Evolutionary conservation across 1,140 invertebrate genomes (phyloP), one percentile per base, ranked within the genome.

Genomic region (Asbolus verrucosus): DNA sequence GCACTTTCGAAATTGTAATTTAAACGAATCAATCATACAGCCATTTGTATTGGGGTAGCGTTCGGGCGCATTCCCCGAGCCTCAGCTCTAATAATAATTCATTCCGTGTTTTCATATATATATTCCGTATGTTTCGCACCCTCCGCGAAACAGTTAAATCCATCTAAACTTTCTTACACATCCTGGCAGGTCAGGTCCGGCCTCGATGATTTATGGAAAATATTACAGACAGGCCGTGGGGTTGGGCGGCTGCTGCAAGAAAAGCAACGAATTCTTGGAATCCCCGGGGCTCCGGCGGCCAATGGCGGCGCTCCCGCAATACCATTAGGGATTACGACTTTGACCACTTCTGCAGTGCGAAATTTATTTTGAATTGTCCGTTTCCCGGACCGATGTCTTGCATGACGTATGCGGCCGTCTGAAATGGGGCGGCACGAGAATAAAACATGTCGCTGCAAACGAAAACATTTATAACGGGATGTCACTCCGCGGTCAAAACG

Each of bases 191-290:
- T 77, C 76, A 76, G 75, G 73, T 77, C 73, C 76, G 68, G 72
- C 71, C 30, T 65, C 73, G 72, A 78, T 79, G 77, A 79, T 79
- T 79, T 79, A 79, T 79, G 76, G 73, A 73, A 76, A 76, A 75
- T 76, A 75, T 76, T 76, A 75, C 75, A 65, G 73, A 75, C 73
- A 73, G 31, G 46, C 21, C 36, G 36, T 18, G 13, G 46, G 46
- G 27, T 65, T 30, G 27, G 21, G 9, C 21, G 41, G 50, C n/a
- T 66, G 13, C 46, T 65, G 66, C 67, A 75, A 72, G 70, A 73
- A 72, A 71, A 73, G 68, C 71, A 75, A 71, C 73, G 65, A 75
- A 75, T 75, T 73, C 68, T 70, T 70, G 33, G 43, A 65, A 24
- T 71, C 73, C 71, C 73, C 11, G 54, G 46, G 66, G 71, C 54